phyloP scores from a whole-genome alignment of 1,140 invertebrate species.

The Melanaphis sacchari region DNA sequence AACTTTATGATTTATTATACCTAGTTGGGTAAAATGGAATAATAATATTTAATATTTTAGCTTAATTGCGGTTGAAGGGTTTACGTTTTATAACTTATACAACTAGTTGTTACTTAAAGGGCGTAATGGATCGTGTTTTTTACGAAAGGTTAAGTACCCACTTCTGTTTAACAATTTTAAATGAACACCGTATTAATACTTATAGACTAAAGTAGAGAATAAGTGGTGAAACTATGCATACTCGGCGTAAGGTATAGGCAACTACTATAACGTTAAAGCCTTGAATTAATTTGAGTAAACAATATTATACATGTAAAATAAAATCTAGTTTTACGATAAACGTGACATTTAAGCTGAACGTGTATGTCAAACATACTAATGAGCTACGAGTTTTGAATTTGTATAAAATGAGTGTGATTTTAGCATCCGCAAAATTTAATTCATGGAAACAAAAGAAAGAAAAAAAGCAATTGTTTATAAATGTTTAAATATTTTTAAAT shows the following conservation, averaged over 20 bases:
- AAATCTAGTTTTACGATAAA: too few species aligned
- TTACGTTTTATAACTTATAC: neutral
- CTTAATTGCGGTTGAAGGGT: neutral
- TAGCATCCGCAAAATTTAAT: neutral
- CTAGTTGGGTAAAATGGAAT: neutral
- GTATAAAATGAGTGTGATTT: neutral
- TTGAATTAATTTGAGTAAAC: neutral
- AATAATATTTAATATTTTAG: neutral
- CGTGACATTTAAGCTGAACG: too few species aligned
- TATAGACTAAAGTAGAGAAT: neutral
- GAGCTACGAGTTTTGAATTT: too few species aligned
- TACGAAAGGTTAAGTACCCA: neutral
- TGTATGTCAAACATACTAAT: too few species aligned
- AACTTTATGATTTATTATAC: neutral
- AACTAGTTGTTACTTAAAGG: neutral
- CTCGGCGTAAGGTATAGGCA: neutral
- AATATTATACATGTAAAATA: neutral
- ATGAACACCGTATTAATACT: neutral
- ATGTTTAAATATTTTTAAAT: neutral
- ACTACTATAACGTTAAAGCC: neutral
- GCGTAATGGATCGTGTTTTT: neutral
- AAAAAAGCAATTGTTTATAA: neutral
- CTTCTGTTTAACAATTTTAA: neutral
- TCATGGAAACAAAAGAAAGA: neutral
- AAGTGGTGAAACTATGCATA: neutral